phyloP scores from a whole-genome alignment of 1,140 invertebrate genomes.

The Goniozus legneri region DNA sequence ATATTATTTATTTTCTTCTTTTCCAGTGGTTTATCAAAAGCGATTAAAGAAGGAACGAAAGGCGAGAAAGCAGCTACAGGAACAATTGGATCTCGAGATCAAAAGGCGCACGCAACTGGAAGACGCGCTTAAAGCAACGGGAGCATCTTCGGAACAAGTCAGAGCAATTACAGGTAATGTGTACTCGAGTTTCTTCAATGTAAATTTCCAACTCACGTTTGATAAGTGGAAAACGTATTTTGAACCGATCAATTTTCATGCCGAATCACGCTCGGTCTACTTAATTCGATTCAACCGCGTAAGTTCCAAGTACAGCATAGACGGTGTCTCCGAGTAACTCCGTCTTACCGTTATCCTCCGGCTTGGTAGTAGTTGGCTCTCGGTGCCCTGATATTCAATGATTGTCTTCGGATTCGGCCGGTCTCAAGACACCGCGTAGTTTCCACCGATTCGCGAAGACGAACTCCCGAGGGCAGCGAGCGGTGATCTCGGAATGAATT shows the following conservation, averaged over 20 bases:
- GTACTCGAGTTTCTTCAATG: too few relatives aligned
- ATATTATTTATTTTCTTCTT: slow-evolving; percentile 42
- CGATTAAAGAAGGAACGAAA: slow-evolving; percentile 82
- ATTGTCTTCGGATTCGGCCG: slow-evolving; percentile 8
- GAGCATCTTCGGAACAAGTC: slow-evolving; percentile 71
- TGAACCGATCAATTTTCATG: too few relatives aligned
- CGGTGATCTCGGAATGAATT: slow-evolving; percentile 42
- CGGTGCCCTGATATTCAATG: too few relatives aligned
- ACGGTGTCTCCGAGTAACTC: too few relatives aligned
- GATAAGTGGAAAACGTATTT: too few relatives aligned
- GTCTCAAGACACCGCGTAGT: slow-evolving; percentile 7
- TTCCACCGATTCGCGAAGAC: slow-evolving; percentile 9
- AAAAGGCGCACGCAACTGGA: slow-evolving; percentile 75
- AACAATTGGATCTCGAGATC: slow-evolving; percentile 76
- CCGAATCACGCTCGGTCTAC: too few relatives aligned
- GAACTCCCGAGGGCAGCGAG: slow-evolving; percentile 23
- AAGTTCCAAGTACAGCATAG: too few relatives aligned
- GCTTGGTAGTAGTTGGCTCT: too few relatives aligned
- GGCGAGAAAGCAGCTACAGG: slow-evolving; percentile 75
- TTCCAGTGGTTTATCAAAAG: slow-evolving; percentile 81
- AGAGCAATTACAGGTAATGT: slow-evolving; percentile 76
- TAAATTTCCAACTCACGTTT: not conserved
- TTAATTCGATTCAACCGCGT: too few relatives aligned
- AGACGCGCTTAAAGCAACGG: slow-evolving; percentile 74
- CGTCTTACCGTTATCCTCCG: too few relatives aligned